Percentiles rank a stretch among this genome's conserved stretches.
Evolutionary conservation across 2,888 invertebrate genomes (phyloP).

Genomic region (Yponomeuta sedellus): DNA sequence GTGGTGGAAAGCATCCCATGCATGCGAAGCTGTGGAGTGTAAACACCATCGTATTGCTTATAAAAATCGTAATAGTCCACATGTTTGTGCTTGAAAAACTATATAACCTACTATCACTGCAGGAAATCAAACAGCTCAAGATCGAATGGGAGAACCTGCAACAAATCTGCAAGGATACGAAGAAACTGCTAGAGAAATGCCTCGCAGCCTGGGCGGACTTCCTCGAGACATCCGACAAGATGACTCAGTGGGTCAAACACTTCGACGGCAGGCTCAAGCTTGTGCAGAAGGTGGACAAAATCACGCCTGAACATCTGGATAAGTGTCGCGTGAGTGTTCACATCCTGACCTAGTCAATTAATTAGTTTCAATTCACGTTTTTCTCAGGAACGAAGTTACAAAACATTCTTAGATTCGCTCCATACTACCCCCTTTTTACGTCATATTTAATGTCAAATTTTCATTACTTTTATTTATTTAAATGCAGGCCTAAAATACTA

Average conservation of each 20-base stretch:
- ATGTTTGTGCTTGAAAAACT: no score
- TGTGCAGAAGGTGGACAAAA: slow-evolving; percentile 83
- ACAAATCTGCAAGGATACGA: slow-evolving; percentile 85
- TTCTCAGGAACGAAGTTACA: no score
- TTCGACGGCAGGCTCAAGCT: slow-evolving; percentile 80
- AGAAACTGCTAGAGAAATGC: slow-evolving; percentile 84
- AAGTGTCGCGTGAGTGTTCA: slow-evolving; percentile 80
- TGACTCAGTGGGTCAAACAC: slow-evolving; percentile 85
- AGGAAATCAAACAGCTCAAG: slow-evolving; percentile 86
- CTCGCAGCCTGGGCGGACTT: slow-evolving; percentile 89
- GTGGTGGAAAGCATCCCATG: slow-evolving; percentile 88
- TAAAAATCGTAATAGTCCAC: no score
- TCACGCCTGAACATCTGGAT: slow-evolving; percentile 86
- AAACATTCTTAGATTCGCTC: no score
- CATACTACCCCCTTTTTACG: no score
- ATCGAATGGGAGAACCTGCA: slow-evolving; percentile 89
- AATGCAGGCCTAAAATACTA: no score
- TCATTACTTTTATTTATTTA: no score
- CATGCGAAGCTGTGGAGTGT: slow-evolving; percentile 86
- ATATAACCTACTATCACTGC: no score
- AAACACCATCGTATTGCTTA: no score
- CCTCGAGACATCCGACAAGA: slow-evolving; percentile 81
- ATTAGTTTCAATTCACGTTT: no score
- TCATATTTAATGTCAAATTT: no score
- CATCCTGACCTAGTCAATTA: background rate